Base-by-base conservation (phyloP, 2,888 invertebrate genomes). In the Drosophila planitibia region DNA sequence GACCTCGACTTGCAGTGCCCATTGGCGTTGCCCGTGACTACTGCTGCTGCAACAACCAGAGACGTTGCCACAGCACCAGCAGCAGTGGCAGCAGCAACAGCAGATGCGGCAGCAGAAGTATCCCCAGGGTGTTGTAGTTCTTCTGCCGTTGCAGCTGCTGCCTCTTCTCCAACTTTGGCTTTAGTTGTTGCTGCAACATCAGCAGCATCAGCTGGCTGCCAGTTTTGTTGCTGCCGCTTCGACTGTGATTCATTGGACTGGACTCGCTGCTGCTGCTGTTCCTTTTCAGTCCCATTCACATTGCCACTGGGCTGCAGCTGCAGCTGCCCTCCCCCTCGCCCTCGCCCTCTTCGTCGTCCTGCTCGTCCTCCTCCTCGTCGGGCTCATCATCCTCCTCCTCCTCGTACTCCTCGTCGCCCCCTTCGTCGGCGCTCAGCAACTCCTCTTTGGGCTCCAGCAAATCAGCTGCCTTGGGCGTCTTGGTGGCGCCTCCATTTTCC, bases 381-480 rank as follows among this genome's bases (percentile, higher is more conserved):
- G 63, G 69, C 39, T 69, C 61, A 4, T 78, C 80, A n/a, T 57
- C 71, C 28, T 77, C 77, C 65, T 75, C 75, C 41, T 32, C 28
- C 14, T 52, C 52, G 12, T 60, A 68, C 25, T 62, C 76, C 59
- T 84, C 55, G 7, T 55, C 55, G 12, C 19, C 35, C 12, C 37
- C 83, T 47, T 89, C 91, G 6, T 89, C 85, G 39, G 89, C 91
- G 70, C 89, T 90, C 47, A 91, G 76, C 61, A 91, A 68, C 79
- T 92, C 92, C 74, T 92, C 92, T 61, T 92, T 92, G 72, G 92
- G 89, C 79, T 92, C 92, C 49, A 91, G 67, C 47, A 91, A 83
- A 66, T 89, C 83, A 4, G 41, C 7, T 16, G 67, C 64, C 63
- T 76, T 78, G 25, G 70, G 67, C 70, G 60, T 67, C 65, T 68